phyloP scores from a whole-genome alignment of 2,797 vertebrate species.

The Euphonia xanthogaster region DNA sequence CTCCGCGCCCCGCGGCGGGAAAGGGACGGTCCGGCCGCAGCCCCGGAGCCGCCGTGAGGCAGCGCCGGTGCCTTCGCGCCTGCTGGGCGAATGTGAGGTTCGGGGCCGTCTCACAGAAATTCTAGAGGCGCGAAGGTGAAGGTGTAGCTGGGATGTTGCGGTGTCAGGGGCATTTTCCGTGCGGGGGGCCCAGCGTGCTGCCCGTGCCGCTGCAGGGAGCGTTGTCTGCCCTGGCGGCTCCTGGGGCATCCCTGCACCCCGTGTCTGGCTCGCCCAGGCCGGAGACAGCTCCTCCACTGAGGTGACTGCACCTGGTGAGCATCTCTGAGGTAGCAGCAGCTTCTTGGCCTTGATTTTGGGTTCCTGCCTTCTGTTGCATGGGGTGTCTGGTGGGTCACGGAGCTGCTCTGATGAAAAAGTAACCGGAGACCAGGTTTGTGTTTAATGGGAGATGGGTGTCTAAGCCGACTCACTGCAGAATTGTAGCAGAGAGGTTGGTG shows the following conservation, averaged over 20 bases:
- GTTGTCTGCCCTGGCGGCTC: not conserved
- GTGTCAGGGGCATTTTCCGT: not conserved
- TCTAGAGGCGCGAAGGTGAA: rapidly evolving
- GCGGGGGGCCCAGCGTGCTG: rapidly evolving
- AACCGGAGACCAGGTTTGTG: rapidly evolving
- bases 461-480: rapidly evolving
- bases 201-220: not conserved
- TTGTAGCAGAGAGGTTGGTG: not conserved
- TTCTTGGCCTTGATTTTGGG: rapidly evolving
- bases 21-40: not conserved
- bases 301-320: rapidly evolving
- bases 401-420: not conserved
- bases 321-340: not conserved
- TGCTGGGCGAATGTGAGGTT: rapidly evolving
- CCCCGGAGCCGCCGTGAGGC: rapidly evolving
- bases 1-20: not conserved
- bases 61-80: rapidly evolving
- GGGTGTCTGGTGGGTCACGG: not conserved
- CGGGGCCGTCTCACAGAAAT: not conserved
- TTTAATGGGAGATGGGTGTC: not conserved
- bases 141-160: rapidly evolving
- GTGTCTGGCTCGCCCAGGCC: rapidly evolving
- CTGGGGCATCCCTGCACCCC: not conserved
- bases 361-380: rapidly evolving
- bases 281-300: rapidly evolving